phyloP scores from a whole-genome alignment of 2,888 invertebrate species.

The Oscheius onirici region DNA sequence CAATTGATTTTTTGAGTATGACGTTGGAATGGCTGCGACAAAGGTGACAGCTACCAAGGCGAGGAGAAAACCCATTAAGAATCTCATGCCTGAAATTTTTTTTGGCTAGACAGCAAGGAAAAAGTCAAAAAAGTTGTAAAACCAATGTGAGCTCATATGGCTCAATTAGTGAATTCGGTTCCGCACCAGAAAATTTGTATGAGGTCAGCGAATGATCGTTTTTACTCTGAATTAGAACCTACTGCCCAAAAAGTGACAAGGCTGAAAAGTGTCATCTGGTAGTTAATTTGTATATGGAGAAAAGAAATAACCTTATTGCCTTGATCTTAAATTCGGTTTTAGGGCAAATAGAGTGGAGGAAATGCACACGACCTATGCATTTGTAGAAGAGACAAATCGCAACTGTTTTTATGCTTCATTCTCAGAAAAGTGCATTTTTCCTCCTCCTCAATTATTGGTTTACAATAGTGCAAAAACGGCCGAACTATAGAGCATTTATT shows the following conservation, averaged over 20 bases:
- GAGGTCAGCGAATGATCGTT: not conserved
- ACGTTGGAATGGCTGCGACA: slow-evolving; percentile 47
- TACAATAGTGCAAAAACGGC: too few species aligned
- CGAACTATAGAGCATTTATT: too few species aligned
- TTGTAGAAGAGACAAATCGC: too few species aligned
- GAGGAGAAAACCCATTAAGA: slow-evolving; percentile 39
- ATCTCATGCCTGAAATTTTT: slow-evolving; percentile 41
- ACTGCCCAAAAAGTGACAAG: not conserved
- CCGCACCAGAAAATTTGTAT: not conserved
- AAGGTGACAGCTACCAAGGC: slow-evolving; percentile 22
- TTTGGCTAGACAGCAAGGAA: slow-evolving; percentile 2
- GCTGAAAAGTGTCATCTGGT: too few species aligned
- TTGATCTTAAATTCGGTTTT: too few species aligned
- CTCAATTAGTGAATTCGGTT: not conserved
- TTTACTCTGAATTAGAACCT: not conserved
- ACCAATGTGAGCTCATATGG: not conserved
- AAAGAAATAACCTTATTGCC: too few species aligned
- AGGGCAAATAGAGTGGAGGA: too few species aligned
- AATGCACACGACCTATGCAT: too few species aligned
- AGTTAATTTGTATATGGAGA: too few species aligned
- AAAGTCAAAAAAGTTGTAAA: not conserved
- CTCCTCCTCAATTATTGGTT: too few species aligned
- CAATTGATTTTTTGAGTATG: slow-evolving; percentile 44
- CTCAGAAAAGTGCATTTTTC: too few species aligned
- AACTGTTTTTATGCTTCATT: too few species aligned